Base-by-base conservation (phyloP, 2,888 invertebrate genomes). In the Sminthurinus aureus region DNA sequence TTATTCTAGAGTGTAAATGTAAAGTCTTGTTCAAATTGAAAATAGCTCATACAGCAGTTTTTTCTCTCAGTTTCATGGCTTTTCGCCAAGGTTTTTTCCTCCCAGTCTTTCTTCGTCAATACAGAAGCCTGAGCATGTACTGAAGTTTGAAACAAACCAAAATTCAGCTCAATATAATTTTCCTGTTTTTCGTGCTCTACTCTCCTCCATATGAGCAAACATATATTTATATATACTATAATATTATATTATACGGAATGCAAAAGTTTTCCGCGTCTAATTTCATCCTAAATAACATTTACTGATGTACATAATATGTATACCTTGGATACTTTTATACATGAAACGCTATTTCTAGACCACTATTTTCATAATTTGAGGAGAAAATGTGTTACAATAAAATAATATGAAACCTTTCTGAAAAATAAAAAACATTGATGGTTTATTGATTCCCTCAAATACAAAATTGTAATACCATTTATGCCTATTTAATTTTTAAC, bases 41-140 rank as follows among this genome's bases (percentile, higher is more conserved):
- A 76, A 76, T 76, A 76, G 58, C 76, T 76, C 76, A 20, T 20
- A 76, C 58, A 51, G 58, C 18, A 20, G 51, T 20, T 76, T 24
- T 76, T 52, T 78, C n/a, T 38, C 67, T 64, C 8, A 26, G 20
- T 79, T 79, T 79, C 26, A 80, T 71, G 80, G 80, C 67, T 13
- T 15, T 26, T 71, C 26, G 80, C 80, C 80, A 80, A 80, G 71
- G 71, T 80, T 80, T 18, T 22, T 71, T 80, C 67, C 67, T 22
- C 24, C 15, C 71, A 8, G 13, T 26, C 71, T 38, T 26, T 13
- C 71, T 71, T 71, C 26, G 13, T 71, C 38, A 50, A 38, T 75
- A 71, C 22, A 26, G n/a, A n/a, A 71, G 12, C 2, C 71, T 71
- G 38, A 38, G 12, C 26, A 24, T 71, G 13, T 26, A 58, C 66